Evolutionary conservation across 1,140 invertebrate genomes (phyloP), one percentile per base, ranked within the genome.

Genomic region (Physella acuta): DNA sequence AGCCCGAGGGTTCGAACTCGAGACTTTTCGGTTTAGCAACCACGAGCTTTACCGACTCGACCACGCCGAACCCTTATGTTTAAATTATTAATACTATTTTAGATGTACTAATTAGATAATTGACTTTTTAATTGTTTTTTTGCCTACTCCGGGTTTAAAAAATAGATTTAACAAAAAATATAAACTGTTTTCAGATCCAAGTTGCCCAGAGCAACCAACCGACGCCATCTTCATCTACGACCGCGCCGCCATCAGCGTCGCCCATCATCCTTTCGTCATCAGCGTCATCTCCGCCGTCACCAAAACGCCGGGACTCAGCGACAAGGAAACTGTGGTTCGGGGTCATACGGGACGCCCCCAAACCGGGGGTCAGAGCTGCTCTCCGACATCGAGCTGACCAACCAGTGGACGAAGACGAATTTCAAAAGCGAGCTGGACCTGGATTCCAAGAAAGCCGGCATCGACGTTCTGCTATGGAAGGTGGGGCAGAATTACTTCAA

Each of bases 311-410:
- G n/a, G n/a, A n/a, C n/a, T n/a, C n/a, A n/a, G n/a, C n/a, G n/a
- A n/a, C n/a, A n/a, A n/a, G n/a, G n/a, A n/a, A 31, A 3, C 61
- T 63, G 17, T 8, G 61, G 16, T 28, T 63, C 1, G 61, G 61
- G 17, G 61, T 63, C 28, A 49, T 63, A 17, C 61, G 61, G 8
- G 37, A 63, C 4, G 39, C 61, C 2, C 24, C 61, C 3, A 31
- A 16, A 11, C 5, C 26, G 39, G 20, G 39, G 2, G 2, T 3
- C 20, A 24, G 3, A 3, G 5, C 36, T 8, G 20, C 30, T n/a
- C 39, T 63, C 28, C 39, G 61, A 63, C 39, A 63, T 63, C 26
- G 61, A 63, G 28, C 39, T 63, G 24, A 63, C 61, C 8, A 63
- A 63, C 26, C 30, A 63, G 26, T 63, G 61, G 61, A 52, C 37